Percentiles rank a stretch among this genome's conserved stretches.
phyloP scores from a whole-genome alignment of 2,113 vertebrate species.

The Carollia perspicillata region DNA sequence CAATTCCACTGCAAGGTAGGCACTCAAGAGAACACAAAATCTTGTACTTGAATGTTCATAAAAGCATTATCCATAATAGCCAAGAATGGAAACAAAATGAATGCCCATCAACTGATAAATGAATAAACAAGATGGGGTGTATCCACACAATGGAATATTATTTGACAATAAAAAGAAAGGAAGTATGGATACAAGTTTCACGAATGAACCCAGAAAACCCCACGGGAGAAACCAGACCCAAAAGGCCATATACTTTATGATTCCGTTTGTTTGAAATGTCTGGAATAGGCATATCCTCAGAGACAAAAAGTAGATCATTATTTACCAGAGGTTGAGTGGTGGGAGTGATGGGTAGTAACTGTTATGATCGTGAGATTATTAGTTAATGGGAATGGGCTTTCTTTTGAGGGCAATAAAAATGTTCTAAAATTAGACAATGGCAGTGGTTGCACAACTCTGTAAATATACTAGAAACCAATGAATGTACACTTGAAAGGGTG shows the following conservation, averaged over 20 bases:
- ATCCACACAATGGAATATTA: not conserved
- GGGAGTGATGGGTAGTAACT: not conserved
- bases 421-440: not conserved
- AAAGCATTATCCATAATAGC: not conserved
- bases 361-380: not conserved
- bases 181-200: not conserved
- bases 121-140: not conserved
- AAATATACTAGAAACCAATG: not conserved
- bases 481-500: not conserved
- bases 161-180: not conserved
- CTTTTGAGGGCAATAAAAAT: not conserved
- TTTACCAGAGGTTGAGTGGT: not conserved
- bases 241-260: not conserved
- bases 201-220: not conserved
- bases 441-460: not conserved
- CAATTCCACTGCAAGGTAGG: not conserved
- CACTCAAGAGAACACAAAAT: not conserved
- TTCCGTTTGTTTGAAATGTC: not conserved
- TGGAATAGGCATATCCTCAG: not conserved
- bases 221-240: not conserved
- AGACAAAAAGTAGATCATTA: not conserved
- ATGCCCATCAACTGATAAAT: not conserved
- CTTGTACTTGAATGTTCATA: not conserved
- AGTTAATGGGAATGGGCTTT: not conserved
- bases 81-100: not conserved